Base-by-base conservation (phyloP, 53 echinoderm and acorn worm genomes). In the Holothuria leucospilota region DNA sequence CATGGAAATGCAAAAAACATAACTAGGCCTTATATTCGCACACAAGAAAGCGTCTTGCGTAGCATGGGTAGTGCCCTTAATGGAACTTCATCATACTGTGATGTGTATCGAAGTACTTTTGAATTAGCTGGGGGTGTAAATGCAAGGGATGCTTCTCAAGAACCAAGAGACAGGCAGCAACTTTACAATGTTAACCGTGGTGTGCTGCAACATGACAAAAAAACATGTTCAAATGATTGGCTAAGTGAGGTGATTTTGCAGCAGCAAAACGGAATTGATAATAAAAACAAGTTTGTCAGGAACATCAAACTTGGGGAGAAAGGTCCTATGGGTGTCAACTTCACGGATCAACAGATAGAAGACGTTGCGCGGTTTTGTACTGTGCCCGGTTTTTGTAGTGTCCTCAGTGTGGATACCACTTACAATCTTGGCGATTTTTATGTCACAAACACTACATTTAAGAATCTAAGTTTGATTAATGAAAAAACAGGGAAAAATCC, bases 371-470 rank as follows among this genome's bases (percentile, higher is more conserved):
- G 75, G 20, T 74, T 74, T 42, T 74, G 75, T 49, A 74, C 75
- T 13, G 75, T 74, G 2, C 75, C 51, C 16, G 75, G 75, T 21
- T 20, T 0, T 46, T 74, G 75, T 8, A 49, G 4, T 8, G 49
- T 74, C 0, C 40, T 74, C 13, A 74, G 75, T 20, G 20, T 74
- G 3, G 75, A 74, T 12, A 74, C 75, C 49, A 74, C 75, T 4
- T 74, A 74, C 75, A 74, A 74, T 24, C 75, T 74, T 74, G 75
- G 75, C 10, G 75, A 74, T 46, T 74, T 46, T 24, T 80, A 80
- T 80, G 81, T 80, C 1, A 80, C 81, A 60, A 80, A 59, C 27
- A 61, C 77, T 28, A 29, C 62, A 3, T 80, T 3, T 13, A 29
- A 80, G 0, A 80, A 80, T 13, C 81, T 60, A 8, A 59, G 62